phyloP scores from a whole-genome alignment of 1,140 invertebrate genomes.

The Steinernema feltiae region DNA sequence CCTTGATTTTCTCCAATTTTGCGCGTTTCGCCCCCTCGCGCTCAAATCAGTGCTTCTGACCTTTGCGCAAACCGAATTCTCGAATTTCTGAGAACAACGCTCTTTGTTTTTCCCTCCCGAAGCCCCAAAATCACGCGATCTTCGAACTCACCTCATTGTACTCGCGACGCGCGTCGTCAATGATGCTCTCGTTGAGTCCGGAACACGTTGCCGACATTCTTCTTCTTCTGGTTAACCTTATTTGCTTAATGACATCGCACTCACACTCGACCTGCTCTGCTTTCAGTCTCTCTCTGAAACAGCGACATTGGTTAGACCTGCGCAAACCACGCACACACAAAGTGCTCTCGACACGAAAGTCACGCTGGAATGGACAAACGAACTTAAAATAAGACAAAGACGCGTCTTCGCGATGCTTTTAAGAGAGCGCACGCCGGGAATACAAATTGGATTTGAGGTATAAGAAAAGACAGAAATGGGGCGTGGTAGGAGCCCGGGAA shows the following conservation, averaged over 20 bases:
- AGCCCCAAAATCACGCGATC: too few species aligned
- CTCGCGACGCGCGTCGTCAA: background rate
- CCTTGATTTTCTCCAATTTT: too few species aligned
- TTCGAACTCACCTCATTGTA: slow-evolving; percentile 5
- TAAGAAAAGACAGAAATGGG: background rate
- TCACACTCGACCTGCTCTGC: background rate
- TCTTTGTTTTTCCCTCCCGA: too few species aligned
- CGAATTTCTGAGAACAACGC: too few species aligned
- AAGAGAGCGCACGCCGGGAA: background rate
- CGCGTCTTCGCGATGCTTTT: background rate
- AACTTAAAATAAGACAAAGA: background rate
- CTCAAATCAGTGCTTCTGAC: too few species aligned
- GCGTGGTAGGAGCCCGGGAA: background rate
- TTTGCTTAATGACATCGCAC: background rate
- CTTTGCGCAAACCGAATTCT: too few species aligned
- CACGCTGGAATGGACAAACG: background rate
- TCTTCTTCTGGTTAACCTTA: background rate
- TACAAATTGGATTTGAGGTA: slow-evolving; percentile 1
- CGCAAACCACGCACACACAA: background rate
- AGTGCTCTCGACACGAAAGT: background rate
- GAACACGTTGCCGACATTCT: background rate
- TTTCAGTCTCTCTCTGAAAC: background rate
- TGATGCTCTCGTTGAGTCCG: slow-evolving; percentile 10
- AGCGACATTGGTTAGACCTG: background rate
- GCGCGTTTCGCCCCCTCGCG: too few species aligned